phyloP scores from a whole-genome alignment of 2,113 vertebrate species.

The Corythoichthys haematopterus region DNA sequence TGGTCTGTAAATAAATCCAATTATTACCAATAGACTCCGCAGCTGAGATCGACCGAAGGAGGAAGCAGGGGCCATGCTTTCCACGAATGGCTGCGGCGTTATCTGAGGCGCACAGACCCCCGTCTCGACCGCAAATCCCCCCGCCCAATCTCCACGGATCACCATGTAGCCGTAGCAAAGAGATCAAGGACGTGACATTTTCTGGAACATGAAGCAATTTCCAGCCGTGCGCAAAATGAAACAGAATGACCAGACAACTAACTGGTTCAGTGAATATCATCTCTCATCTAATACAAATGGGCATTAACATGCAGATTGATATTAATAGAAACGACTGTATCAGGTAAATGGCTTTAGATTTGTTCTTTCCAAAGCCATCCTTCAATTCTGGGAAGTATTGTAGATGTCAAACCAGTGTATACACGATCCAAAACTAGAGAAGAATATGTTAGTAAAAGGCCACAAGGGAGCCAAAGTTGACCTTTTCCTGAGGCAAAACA shows the following conservation, averaged over 20 bases:
- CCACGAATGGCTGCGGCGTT: conserved; percentile 66
- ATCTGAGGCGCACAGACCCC: conserved; percentile 60
- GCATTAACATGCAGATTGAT: conserved; percentile 26
- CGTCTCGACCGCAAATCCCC: conserved; percentile 44
- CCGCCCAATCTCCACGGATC: conserved; percentile 23
- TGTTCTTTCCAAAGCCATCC: conserved; percentile 3
- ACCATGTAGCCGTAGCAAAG: conserved; percentile 40
- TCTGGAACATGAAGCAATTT: conserved; percentile 47
- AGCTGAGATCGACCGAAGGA: conserved; percentile 34
- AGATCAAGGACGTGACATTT: conserved; percentile 71
- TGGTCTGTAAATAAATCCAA: conserved; percentile 62
- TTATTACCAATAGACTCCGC: conserved; percentile 55
- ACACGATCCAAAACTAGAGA: background rate
- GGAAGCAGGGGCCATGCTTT: conserved; percentile 42
- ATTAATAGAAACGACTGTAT: background rate
- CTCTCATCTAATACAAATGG: conserved; percentile 27
- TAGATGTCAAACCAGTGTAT: background rate
- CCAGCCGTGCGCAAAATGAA: conserved; percentile 36
- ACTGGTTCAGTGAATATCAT: conserved; percentile 28
- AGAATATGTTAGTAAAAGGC: conserved; percentile 9
- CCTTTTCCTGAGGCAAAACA: conserved; percentile 54
- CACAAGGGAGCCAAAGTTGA: conserved; percentile 35
- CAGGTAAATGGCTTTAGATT: background rate
- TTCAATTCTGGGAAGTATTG: conserved; percentile 14
- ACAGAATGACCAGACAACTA: conserved; percentile 43